These are phyloP conservation scores for Chymomyza procnemis DNA, from an alignment of 2,888 invertebrate species.

Conservation along the genomic window DNA sequence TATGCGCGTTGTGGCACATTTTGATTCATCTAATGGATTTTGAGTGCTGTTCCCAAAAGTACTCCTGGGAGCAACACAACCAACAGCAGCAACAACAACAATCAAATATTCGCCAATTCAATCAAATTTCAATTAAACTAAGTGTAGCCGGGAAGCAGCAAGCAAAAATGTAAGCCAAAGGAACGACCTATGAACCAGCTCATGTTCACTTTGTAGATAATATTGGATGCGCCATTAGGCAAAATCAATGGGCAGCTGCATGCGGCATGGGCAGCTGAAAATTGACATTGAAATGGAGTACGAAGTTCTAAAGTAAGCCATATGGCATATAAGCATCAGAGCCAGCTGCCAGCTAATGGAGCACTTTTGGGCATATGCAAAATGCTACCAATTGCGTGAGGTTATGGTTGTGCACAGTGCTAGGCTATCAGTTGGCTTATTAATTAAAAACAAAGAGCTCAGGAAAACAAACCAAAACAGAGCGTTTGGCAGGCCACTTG, in stretches of 20 bases:
- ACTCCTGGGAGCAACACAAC: conserved; percentile 49
- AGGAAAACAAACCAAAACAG: conserved; percentile 1
- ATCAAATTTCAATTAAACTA: conserved; percentile 39
- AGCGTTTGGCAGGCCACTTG: conserved; percentile 49
- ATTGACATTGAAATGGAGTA: conserved; percentile 66
- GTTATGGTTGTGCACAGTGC: conserved; percentile 39
- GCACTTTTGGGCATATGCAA: conserved; percentile 47
- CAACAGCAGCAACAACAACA: neutral
- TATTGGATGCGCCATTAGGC: conserved; percentile 36
- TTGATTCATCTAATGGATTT: conserved; percentile 70
- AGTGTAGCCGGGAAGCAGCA: neutral
- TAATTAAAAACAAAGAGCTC: conserved; percentile 11
- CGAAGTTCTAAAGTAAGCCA: conserved; percentile 37
- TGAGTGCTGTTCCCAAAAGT: conserved; percentile 37
- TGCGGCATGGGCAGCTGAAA: conserved; percentile 28
- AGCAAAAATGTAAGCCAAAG: conserved; percentile 26
- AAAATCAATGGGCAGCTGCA: conserved; percentile 55
- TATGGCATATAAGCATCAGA: conserved; percentile 35
- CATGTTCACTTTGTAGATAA: neutral
- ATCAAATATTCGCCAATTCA: conserved; percentile 41
- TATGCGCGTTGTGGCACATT: conserved; percentile 24
- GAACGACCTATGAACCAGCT: neutral
- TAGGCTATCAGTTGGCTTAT: neutral
- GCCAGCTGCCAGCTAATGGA: conserved; percentile 46
- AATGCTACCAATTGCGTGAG: conserved; percentile 41